These are phyloP conservation scores for Pristis pectinata DNA, from an alignment of 2,797 vertebrate species.

Conservation along the genomic window DNA sequence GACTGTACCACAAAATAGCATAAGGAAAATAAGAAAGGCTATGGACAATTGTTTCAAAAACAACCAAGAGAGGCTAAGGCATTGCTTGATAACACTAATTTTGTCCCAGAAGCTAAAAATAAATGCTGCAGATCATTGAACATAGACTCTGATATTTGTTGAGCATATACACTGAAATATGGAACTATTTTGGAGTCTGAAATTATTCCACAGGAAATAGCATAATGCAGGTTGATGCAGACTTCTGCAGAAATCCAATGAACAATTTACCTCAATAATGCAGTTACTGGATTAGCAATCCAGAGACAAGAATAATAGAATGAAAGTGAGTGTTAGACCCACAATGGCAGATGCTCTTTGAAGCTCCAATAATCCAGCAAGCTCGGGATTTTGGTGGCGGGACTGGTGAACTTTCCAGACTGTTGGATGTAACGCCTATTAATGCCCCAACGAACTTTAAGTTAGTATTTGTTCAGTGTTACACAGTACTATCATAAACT, in stretches of 20 bases:
- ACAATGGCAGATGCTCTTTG: background rate
- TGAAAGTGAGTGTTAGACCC: too few relatives aligned
- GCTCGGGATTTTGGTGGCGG: too few relatives aligned
- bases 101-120: background rate
- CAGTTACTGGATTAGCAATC: background rate
- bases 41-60: background rate
- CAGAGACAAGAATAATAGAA: background rate
- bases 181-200: background rate
- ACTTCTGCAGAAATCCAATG: background rate
- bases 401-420: too few relatives aligned
- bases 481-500: too few relatives aligned
- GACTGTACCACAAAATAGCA: background rate
- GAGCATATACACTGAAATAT: background rate
- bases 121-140: background rate
- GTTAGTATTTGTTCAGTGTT: too few relatives aligned
- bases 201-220: background rate
- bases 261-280: background rate
- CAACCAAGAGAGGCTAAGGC: background rate
- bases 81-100: background rate
- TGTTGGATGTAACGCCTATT: too few relatives aligned
- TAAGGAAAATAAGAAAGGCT: background rate
- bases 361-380: too few relatives aligned
- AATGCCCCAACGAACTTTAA: too few relatives aligned
- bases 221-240: background rate
- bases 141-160: background rate